These are phyloP conservation scores for Octopus bimaculoides DNA, from an alignment of 1,140 invertebrate genomes.

Conservation along the genomic window DNA sequence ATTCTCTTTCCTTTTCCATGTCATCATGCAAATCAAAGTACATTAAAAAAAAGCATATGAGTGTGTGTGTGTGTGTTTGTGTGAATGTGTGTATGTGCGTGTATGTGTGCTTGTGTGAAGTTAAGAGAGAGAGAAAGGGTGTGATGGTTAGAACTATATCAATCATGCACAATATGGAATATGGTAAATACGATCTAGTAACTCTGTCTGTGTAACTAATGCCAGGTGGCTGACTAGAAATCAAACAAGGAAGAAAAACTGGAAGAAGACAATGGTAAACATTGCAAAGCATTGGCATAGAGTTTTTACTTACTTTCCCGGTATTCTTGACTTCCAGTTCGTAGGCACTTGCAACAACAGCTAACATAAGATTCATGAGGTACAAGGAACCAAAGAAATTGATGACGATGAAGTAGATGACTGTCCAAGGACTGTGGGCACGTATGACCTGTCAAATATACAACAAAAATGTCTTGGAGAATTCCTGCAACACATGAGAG, in stretches of 20 bases:
- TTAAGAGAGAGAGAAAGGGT: too few species aligned
- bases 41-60: not conserved
- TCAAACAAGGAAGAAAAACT: too few species aligned
- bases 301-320: constrained; percentile 42
- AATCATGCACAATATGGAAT: too few species aligned
- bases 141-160: too few species aligned
- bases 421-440: constrained; percentile 94
- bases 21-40: too few species aligned
- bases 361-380: constrained; percentile 97
- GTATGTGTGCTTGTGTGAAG: too few species aligned
- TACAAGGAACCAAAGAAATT: constrained; percentile 99
- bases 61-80: not conserved
- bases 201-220: too few species aligned
- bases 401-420: constrained; percentile 96
- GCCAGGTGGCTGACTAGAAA: too few species aligned
- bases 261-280: not conserved
- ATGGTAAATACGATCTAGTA: too few species aligned
- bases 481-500: not conserved
- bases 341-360: constrained; percentile 99
- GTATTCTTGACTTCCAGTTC: constrained; percentile 62
- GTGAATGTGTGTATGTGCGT: too few species aligned
- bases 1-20: too few species aligned
- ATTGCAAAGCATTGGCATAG: not conserved
- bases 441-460: constrained; percentile 71
- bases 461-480: not conserved